Conservation (phyloP, 2,888 invertebrate species). For the Microdon myrmicae region DNA sequence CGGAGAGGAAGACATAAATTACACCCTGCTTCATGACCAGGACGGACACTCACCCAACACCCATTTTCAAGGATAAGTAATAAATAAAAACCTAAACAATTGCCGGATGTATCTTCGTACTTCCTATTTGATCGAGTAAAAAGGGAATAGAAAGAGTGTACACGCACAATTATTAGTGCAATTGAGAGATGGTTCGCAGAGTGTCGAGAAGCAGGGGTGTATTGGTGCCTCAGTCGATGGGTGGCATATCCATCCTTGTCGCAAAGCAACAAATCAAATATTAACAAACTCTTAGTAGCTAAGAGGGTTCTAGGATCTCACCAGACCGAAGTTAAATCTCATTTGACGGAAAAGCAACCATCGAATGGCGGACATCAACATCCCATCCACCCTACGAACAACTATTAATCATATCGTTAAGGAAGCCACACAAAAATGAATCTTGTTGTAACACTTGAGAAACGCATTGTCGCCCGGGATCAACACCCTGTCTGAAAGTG, state of each 20-base stretch:
- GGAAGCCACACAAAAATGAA: constrained; percentile 3
- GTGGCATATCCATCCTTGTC: not conserved
- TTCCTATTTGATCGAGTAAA: constrained; percentile 1
- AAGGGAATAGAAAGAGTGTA: constrained; percentile 12
- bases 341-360: not conserved
- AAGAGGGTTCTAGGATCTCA: not conserved
- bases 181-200: too few species aligned
- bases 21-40: constrained; percentile 10
- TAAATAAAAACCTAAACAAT: constrained; percentile 48
- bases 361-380: constrained; percentile 10
- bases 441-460: constrained; percentile 11
- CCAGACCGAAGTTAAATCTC: not conserved
- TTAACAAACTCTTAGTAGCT: constrained; percentile 37
- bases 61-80: constrained; percentile 17
- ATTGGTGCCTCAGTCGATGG: constrained; percentile 6
- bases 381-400: constrained; percentile 16
- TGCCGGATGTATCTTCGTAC: constrained; percentile 10
- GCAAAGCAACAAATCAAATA: constrained; percentile 42
- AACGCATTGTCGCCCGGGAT: constrained; percentile 15
- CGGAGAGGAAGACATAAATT: constrained; percentile 41
- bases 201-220: constrained; percentile 5
- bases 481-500: constrained; percentile 17
- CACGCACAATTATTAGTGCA: constrained; percentile 22
- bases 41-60: constrained; percentile 35
- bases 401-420: constrained; percentile 46